Evolutionary conservation across 2,113 vertebrate genomes (phyloP).

Genomic region (Oncorhynchus keta): DNA sequence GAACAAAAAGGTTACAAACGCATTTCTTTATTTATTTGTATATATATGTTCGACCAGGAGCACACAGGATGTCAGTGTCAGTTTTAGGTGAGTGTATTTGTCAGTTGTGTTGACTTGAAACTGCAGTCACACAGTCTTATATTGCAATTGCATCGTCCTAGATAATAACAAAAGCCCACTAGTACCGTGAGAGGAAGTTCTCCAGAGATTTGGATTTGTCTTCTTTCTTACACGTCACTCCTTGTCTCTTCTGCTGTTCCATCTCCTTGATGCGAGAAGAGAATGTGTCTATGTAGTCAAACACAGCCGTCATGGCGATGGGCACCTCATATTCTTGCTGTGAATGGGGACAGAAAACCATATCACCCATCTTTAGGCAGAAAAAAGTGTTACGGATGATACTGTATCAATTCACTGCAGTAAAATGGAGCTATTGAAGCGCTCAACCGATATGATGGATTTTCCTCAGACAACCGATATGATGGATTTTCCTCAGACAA

Average conservation of each 20-base stretch:
- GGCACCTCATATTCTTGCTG: slow-evolving; percentile 92
- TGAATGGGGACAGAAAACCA: slow-evolving; percentile 25
- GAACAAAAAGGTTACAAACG: not conserved
- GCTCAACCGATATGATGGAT: no score
- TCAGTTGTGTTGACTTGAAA: not conserved
- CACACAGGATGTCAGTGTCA: not conserved
- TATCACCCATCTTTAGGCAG: no score
- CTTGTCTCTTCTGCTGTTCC: slow-evolving; percentile 85
- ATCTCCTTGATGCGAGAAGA: slow-evolving; percentile 87
- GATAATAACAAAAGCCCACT: not conserved
- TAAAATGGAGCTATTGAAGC: no score
- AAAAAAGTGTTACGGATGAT: no score
- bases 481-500: no score
- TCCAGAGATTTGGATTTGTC: slow-evolving; percentile 85
- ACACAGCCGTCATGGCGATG: slow-evolving; percentile 87
- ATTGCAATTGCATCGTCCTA: not conserved
- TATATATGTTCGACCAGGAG: not conserved
- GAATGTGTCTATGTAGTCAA: slow-evolving; percentile 86
- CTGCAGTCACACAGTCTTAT: not conserved
- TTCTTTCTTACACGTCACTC: slow-evolving; percentile 81
- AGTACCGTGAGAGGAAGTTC: slow-evolving; percentile 85
- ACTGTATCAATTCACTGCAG: no score
- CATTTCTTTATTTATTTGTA: not conserved
- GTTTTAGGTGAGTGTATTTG: not conserved
- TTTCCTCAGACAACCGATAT: no score